phyloP scores from a whole-genome alignment of 1,140 invertebrate genomes.

The Acromyrmex charruanus region DNA sequence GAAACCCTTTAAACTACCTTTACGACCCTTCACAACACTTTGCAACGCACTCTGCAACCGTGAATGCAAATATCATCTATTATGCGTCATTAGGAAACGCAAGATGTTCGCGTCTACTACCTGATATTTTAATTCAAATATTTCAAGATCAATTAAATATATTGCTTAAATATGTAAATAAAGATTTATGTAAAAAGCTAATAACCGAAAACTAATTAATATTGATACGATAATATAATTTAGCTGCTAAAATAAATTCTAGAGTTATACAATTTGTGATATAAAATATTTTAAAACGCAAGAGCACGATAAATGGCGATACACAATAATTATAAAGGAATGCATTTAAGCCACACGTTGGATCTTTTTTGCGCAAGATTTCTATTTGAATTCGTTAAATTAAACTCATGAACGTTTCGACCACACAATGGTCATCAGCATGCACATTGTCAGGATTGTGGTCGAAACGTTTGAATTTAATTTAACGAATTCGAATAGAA shows the following conservation, averaged over 20 bases:
- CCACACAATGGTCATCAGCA: too few species aligned
- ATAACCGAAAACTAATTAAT: not conserved
- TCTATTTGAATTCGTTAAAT: too few species aligned
- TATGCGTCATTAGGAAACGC: not conserved
- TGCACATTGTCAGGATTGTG: too few species aligned
- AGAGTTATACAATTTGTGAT: not conserved
- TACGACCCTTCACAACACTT: slow-evolving; percentile 24
- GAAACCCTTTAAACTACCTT: slow-evolving; percentile 57
- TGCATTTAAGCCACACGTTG: too few species aligned
- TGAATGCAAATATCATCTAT: not conserved
- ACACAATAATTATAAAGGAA: too few species aligned
- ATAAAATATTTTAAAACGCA: not conserved
- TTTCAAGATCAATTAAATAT: not conserved
- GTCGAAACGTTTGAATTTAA: too few species aligned
- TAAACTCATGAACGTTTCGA: too few species aligned
- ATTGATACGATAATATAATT: not conserved
- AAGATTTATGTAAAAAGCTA: not conserved
- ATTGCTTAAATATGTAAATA: not conserved
- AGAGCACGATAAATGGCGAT: not conserved
- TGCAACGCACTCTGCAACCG: not conserved
- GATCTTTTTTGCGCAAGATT: too few species aligned
- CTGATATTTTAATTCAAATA: not conserved
- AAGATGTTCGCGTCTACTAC: not conserved
- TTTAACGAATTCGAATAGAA: too few species aligned
- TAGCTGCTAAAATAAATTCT: not conserved